Base-by-base conservation (phyloP, 2,797 vertebrate genomes). In the Gymnothorax javanicus region DNA sequence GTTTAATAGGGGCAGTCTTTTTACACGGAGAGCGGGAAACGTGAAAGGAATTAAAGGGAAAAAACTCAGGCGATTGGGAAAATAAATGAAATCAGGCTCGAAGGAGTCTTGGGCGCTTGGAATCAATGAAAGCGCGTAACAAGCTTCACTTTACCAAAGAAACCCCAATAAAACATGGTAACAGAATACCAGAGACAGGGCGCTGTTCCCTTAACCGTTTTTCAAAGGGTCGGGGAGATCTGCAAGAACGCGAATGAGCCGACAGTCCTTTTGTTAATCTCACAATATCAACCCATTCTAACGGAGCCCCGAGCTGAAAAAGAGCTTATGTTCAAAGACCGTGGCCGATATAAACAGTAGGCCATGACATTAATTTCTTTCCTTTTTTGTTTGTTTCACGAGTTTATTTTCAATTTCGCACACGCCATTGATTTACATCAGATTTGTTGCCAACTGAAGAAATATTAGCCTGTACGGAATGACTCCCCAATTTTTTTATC, bases 241-340 rank as follows among this genome's bases (percentile, higher is more conserved):
- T 92, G 91, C 91, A 91, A 92, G 91, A 92, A 92, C 91, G 92
- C 93, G 94, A 89, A 93, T 93, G 93, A 94, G 94, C 93, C 94
- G 94, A 92, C 92, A 93, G 91, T 92, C 89, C 95, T 96, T 96
- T 96, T 96, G 96, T 96, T 94, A 94, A 94, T 94, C 93, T 94
- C 94, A 94, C 94, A 94, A 96, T 96, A 96, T 93, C 94, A 95
- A 94, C 94, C 96, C 92, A 89, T 94, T 94, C 93, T 95, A 96
- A 96, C 95, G 95, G 94, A 96, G 93, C 94, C 85, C 93, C 92
- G 94, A 94, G 93, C 95, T 97, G 96, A 97, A 97, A 97, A 95
- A 93, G 97, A 97, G 96, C 96, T 97, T 96, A 97, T 97, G 96
- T 96, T 97, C 96, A 97, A 95, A 97, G 95, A 93, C 93, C 94